Evolutionary conservation across 2,113 vertebrate genomes (phyloP).

Genomic region (Balaeniceps rex): DNA sequence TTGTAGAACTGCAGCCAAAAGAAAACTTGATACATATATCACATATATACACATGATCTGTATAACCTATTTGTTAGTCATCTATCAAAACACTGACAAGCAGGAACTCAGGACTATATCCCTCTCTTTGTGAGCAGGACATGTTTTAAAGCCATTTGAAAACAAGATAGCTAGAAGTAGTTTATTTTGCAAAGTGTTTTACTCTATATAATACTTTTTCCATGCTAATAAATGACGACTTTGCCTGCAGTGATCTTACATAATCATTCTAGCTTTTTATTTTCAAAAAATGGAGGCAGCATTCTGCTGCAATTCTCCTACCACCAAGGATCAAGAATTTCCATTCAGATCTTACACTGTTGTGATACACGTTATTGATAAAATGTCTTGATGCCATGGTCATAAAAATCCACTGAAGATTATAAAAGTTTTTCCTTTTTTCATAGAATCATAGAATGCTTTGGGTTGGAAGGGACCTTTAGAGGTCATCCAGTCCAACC

Average conservation of each 20-base stretch:
- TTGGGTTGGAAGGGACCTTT: too few relatives aligned
- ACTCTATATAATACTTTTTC: neutral
- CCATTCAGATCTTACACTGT: neutral
- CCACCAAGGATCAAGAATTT: neutral
- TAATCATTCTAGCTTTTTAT: neutral
- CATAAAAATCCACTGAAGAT: neutral
- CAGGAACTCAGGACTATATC: neutral
- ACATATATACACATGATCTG: neutral
- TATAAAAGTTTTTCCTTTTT: neutral
- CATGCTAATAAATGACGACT: neutral
- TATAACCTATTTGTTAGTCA: neutral
- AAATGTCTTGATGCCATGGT: neutral
- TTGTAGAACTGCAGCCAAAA: neutral
- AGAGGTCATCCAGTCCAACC: too few relatives aligned
- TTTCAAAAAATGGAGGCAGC: neutral
- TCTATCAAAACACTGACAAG: neutral
- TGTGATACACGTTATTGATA: neutral
- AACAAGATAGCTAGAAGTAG: neutral
- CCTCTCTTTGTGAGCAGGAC: neutral
- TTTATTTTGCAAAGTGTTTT: neutral
- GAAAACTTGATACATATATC: neutral
- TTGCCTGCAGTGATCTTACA: neutral
- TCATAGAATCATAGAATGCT: too few relatives aligned
- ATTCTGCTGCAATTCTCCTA: neutral
- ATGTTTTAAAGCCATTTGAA: neutral